phyloP scores from a whole-genome alignment of 2,113 vertebrate species.

The Myiozetetes cayanensis region DNA sequence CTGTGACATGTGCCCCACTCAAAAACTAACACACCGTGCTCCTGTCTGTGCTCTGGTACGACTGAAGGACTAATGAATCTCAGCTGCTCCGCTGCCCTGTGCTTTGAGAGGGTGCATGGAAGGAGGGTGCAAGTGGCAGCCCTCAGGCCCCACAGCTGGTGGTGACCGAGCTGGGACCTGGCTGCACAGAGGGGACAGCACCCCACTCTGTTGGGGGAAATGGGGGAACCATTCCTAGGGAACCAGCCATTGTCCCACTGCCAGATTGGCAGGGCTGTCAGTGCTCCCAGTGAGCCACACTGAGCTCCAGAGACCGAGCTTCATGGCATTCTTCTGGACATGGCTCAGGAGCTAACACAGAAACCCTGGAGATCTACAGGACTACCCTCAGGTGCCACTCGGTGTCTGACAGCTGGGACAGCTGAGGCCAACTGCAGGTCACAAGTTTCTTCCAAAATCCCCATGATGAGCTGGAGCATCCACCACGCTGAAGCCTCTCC shows the following conservation, averaged over 20 bases:
- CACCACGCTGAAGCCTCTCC: neutral
- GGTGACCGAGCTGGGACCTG: accelerated
- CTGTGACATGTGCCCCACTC: slow-evolving; percentile 40
- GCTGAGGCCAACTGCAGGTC: neutral
- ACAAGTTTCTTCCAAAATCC: neutral
- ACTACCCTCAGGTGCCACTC: neutral
- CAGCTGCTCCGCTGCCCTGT: neutral
- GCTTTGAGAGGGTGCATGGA: neutral
- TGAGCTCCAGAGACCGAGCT: neutral
- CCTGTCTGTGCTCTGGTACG: neutral
- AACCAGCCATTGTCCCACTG: neutral
- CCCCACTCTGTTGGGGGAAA: accelerated
- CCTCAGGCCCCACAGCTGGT: accelerated
- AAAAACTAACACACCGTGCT: slow-evolving; percentile 48
- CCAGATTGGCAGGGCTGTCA: accelerated
- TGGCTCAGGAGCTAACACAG: neutral
- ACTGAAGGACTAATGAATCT: neutral
- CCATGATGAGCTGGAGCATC: neutral
- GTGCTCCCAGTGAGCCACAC: accelerated
- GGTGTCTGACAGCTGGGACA: neutral
- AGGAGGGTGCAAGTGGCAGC: neutral
- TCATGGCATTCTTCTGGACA: neutral
- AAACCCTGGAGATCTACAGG: neutral
- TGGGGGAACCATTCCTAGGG: accelerated
- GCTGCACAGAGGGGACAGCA: accelerated